Conservation (phyloP, 2,797 vertebrate genomes). For the Coccyzus lansbergi region DNA sequence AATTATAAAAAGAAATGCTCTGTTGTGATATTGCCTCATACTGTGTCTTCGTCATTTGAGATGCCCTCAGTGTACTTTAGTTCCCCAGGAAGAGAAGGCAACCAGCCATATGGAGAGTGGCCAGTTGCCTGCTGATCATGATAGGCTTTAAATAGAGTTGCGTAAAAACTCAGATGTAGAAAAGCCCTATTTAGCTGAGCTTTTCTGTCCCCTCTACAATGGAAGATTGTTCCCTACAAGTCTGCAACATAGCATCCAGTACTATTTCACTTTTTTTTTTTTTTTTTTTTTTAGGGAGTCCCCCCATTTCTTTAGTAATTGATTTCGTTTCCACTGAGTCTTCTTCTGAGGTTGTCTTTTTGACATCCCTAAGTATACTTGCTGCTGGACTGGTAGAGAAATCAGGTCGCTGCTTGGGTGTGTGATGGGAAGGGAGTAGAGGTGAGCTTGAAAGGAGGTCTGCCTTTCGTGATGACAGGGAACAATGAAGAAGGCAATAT, state of each 20-base stretch:
- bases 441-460: neutral
- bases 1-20: conserved; percentile 60
- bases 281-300: neutral
- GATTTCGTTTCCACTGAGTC: neutral
- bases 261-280: neutral
- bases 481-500: neutral
- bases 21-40: conserved; percentile 44
- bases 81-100: conserved; percentile 51
- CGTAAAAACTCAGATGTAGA: conserved; percentile 31
- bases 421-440: neutral
- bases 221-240: conserved; percentile 23
- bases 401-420: neutral
- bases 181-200: neutral
- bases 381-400: neutral
- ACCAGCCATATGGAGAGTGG: conserved; percentile 64
- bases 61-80: conserved; percentile 23
- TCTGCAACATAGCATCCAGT: neutral
- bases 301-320: neutral
- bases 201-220: conserved; percentile 37
- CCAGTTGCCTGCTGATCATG: conserved; percentile 34
- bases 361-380: neutral
- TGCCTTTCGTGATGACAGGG: neutral
- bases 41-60: conserved; percentile 66
- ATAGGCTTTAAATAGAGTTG: conserved; percentile 24
- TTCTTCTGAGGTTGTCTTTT: neutral